Evolutionary conservation across 53 echinoderm and acorn worm species (phyloP), one percentile per base, ranked within the genome.

Genomic region (Henricia sp.): DNA sequence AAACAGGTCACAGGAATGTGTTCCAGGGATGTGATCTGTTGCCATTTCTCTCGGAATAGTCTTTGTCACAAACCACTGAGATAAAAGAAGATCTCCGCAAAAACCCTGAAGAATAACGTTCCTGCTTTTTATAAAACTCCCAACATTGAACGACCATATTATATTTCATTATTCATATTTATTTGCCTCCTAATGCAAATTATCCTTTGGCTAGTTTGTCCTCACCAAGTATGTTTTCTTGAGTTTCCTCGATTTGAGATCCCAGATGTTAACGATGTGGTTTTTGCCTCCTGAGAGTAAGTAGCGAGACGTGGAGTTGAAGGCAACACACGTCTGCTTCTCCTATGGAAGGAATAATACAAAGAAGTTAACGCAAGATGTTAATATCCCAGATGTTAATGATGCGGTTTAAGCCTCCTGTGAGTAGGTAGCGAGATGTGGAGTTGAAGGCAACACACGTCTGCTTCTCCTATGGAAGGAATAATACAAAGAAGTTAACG

Each of bases 381-480:
- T 92, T 97, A 16, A 94, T 65, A 73, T 97, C 99, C 94, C 94
- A 97, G 46, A 97, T 85, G 56, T 85, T 92, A 64, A 97, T 86
- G 57, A 88, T 65, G 26, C 86, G 87, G 70, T 94, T 94, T 70
- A 88, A 94, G 71, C 96, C 96, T 35, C 91, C 93, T 52, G 74
- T 73, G 0, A 82, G 86, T 33, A 96, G 52, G 70, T 97, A 97
- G 6, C 99, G 86, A 6, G 99, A 94, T 12, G 90, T 90, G 33
- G 94, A 94, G 56, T 92, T 97, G 44, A 97, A 72, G n/a, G 94
- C 85, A 8, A 94, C 65, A 82, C 92, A 94, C 13, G 99, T 97
- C 37, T 94, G 94, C 50, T 92, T 94, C 14, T 90, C 94, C 99
- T 97, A 65, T 34, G 66, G 42, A 19, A 38, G 46, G 48, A 68